Evolutionary conservation across 2,888 invertebrate species (phyloP).

Genomic region (Acronicta alni): DNA sequence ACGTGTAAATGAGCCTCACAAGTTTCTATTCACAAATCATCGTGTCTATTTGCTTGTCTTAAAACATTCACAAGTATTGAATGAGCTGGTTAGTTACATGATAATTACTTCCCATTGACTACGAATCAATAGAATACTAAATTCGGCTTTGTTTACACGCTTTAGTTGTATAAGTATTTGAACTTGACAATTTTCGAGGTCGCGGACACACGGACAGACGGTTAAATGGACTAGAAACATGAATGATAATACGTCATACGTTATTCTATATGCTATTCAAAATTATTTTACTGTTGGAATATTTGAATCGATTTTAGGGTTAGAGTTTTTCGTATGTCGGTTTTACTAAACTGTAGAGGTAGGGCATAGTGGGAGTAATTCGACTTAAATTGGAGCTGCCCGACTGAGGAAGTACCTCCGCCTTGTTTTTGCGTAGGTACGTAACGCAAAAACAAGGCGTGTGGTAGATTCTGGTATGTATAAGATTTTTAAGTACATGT

Average conservation of each 20-base stretch:
- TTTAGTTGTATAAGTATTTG: constrained; percentile 40
- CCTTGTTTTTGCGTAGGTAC: too few species aligned
- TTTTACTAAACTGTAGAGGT: too few species aligned
- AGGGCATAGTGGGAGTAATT: too few species aligned
- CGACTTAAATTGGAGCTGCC: too few species aligned
- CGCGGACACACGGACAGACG: constrained; percentile 5
- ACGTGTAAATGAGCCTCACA: constrained; percentile 6
- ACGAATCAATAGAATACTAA: constrained; percentile 29
- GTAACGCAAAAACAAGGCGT: too few species aligned
- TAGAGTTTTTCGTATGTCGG: constrained; percentile 12
- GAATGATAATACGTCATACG: constrained; percentile 20
- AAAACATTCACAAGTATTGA: constrained; percentile 16
- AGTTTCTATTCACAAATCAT: constrained; percentile 27
- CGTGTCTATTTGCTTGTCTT: constrained; percentile 8
- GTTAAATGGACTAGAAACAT: constrained; percentile 4
- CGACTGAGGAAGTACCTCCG: too few species aligned
- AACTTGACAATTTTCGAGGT: constrained; percentile 51
- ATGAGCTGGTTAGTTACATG: constrained; percentile 23
- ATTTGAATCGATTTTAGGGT: constrained; percentile 13
- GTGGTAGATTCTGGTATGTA: too few species aligned
- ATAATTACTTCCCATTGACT: constrained; percentile 39
- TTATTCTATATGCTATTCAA: constrained; percentile 7
- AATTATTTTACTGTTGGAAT: not conserved
- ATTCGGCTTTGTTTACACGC: constrained; percentile 35
- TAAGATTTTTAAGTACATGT: too few species aligned